Percentiles rank a stretch among this genome's conserved stretches.
Conservation (phyloP, 2,888 invertebrate species). For the Brachylomia viminalis region DNA sequence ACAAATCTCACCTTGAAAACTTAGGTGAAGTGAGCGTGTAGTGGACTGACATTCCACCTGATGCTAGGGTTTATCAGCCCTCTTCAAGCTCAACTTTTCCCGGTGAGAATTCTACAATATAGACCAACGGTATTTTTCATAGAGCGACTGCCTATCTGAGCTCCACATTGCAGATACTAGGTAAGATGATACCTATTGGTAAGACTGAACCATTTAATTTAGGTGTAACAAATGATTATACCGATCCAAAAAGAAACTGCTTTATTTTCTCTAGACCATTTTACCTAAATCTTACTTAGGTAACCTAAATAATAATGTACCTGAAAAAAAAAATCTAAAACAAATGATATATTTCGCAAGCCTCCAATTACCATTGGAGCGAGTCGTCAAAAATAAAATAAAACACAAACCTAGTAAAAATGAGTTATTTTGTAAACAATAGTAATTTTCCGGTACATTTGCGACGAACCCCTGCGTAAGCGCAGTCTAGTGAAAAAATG, state of each 20-base stretch:
- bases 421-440: slow-evolving; percentile 87
- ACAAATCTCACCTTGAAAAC: no score
- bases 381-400: slow-evolving; percentile 52
- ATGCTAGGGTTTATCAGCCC: no score
- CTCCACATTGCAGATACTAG: not conserved
- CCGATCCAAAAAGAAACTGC: not conserved
- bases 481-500: slow-evolving; percentile 71
- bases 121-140: no score
- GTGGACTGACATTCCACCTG: no score
- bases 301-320: slow-evolving; percentile 8
- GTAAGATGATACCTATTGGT: not conserved
- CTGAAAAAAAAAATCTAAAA: not conserved
- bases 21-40: no score
- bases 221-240: not conserved
- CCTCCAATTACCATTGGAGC: slow-evolving; percentile 68
- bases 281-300: slow-evolving; percentile 23
- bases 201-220: not conserved
- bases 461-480: slow-evolving; percentile 77
- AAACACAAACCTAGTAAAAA: slow-evolving; percentile 69
- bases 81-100: no score
- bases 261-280: slow-evolving; percentile 13
- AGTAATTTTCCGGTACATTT: slow-evolving; percentile 88
- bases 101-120: no score
- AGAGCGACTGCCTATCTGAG: not conserved
- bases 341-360: slow-evolving; percentile 68